Base-by-base conservation (phyloP, 2,113 vertebrate species). In the Thymallus thymallus region DNA sequence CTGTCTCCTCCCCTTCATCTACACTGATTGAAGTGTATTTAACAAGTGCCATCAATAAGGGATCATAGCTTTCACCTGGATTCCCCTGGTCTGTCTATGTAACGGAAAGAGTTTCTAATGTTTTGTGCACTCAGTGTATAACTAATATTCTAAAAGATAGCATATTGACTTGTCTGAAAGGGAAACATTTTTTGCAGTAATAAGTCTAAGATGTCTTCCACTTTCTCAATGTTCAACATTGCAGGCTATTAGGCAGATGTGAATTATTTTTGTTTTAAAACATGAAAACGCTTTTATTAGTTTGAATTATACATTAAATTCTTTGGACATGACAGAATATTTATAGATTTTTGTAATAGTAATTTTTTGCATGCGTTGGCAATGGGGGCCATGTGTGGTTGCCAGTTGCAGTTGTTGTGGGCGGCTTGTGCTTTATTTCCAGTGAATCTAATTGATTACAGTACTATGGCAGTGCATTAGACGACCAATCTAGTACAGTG, bases 361-460 rank as follows among this genome's bases (percentile, higher is more conserved):
- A 62, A 66, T 62, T 75, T 70, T 35, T 71, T 80, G 70, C 80
- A 80, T 68, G 75, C 68, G 72, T 85, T 77, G 72, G 69, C 56
- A 14, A 20, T 55, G 60, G 65, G 20, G 45, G 56, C 58, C 61
- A 22, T 74, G 13, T 63, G 63, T 66, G 69, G 51, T 58, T 76
- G 72, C 58, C 80, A 78, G 65, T 73, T 85, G 83, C 76, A 76
- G 73, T 56, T 80, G 70, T 68, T 76, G 68, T 74, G 69, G 56
- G 64, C 79, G 35, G 35, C 35, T 41, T 79, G 76, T 75, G 72
- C 79, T 84, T 71, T 81, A 76, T 81, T 80, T 82, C 69, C 55
- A 82, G 66, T 75, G 70, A 73, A 71, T 74, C 83, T 26, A 82
- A 84, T 80, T 79, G 77, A 79, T 84, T 75, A 72, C 51, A 23